Evolutionary conservation across 2,888 invertebrate genomes (phyloP).

Genomic region (Myopa testacea): DNA sequence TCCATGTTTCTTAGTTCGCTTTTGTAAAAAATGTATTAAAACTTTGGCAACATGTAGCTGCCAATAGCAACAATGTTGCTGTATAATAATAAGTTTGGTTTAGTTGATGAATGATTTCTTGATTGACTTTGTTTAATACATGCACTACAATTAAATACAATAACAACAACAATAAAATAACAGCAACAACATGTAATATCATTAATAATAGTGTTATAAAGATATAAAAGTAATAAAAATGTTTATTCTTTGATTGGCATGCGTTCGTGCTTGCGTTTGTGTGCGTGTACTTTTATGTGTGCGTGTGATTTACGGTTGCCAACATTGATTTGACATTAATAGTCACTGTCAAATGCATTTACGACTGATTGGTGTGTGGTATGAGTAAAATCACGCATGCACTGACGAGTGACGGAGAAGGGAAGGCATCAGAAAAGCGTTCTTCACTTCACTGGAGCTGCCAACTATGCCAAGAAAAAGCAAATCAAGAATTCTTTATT

Average conservation of each 20-base stretch:
- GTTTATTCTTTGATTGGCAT: background rate
- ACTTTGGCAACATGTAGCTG: background rate
- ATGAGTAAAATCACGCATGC: background rate
- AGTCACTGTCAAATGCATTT: conserved; percentile 50
- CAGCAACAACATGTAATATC: background rate
- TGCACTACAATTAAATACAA: background rate
- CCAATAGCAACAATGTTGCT: too few relatives aligned
- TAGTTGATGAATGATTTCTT: background rate
- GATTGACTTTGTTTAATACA: background rate
- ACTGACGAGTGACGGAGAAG: background rate
- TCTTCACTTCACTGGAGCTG: background rate
- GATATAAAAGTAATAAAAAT: conserved; percentile 15
- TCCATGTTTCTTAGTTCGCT: background rate
- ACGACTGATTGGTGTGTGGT: conserved; percentile 8
- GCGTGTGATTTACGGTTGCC: conserved; percentile 46
- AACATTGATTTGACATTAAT: conserved; percentile 58
- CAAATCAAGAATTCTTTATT: too few relatives aligned
- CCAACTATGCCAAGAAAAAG: background rate
- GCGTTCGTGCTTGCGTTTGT: background rate
- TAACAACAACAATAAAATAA: background rate
- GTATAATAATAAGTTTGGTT: background rate
- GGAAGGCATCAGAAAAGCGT: background rate
- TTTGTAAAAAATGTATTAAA: background rate
- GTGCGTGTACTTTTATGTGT: conserved; percentile 9
- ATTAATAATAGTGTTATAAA: background rate